A percentile compares a stretch with the other conserved stretches of the same genome.
phyloP scores from a whole-genome alignment of 2,888 invertebrate genomes.

The Platycnemis pennipes region DNA sequence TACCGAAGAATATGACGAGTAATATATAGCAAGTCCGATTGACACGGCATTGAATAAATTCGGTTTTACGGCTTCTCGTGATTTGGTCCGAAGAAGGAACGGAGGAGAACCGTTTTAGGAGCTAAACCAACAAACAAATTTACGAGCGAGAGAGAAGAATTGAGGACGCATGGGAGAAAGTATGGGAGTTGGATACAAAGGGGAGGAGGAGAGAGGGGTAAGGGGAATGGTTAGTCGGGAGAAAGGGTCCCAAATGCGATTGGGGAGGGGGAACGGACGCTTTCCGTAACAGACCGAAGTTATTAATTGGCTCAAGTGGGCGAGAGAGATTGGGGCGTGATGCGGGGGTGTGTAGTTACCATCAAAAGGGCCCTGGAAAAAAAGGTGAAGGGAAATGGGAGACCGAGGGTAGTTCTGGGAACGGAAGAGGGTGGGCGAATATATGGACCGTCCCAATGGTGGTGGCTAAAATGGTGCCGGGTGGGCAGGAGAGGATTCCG shows the following conservation, averaged over 20 bases:
- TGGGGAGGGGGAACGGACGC: neutral
- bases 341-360: neutral
- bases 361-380: neutral
- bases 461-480: neutral
- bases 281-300: neutral
- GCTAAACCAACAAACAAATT: slow-evolving; percentile 5
- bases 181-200: neutral
- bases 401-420: neutral
- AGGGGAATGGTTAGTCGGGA: neutral
- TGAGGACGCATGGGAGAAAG: neutral
- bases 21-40: neutral
- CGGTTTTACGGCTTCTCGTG: neutral
- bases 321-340: neutral
- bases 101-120: neutral
- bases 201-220: neutral
- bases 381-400: neutral
- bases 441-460: neutral
- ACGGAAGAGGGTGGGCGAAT: neutral
- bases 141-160: neutral
- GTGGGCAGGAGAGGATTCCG: neutral
- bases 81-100: neutral
- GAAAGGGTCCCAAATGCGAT: neutral
- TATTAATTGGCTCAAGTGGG: slow-evolving; percentile 18
- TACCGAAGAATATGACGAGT: neutral
- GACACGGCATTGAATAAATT: slow-evolving; percentile 9